Conservation (phyloP, 2,888 invertebrate species). For the Trachelus iudaicus region DNA sequence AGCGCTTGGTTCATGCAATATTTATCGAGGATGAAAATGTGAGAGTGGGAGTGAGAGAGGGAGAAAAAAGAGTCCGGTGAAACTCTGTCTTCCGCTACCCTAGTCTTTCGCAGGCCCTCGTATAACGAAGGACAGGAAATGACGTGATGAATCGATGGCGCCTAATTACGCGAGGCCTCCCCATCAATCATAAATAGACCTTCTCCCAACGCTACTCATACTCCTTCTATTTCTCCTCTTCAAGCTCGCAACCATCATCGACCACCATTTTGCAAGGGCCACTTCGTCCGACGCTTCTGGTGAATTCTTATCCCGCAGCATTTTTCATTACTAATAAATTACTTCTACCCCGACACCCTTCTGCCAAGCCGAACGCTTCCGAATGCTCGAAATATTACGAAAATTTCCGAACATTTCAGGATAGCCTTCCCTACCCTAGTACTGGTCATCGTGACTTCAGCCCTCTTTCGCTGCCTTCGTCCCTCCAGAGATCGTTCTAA, state of each 20-base stretch:
- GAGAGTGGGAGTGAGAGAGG: neutral
- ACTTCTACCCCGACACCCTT: conserved; percentile 5
- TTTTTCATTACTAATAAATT: neutral
- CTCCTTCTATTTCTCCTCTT: neutral
- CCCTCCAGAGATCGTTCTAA: neutral
- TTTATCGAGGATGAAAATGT: neutral
- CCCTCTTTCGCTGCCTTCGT: neutral
- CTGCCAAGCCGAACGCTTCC: conserved; percentile 4
- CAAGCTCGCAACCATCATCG: neutral
- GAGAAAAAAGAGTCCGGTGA: neutral
- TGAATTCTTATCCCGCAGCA: neutral
- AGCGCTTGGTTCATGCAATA: conserved; percentile 4
- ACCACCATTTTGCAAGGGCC: neutral
- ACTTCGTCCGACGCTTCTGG: neutral
- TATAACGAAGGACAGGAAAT: conserved; percentile 26
- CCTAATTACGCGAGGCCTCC: conserved; percentile 28
- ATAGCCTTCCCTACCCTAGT: conserved; percentile 1
- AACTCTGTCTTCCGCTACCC: neutral
- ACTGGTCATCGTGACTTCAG: neutral
- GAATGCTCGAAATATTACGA: conserved; percentile 29
- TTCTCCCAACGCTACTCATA: neutral
- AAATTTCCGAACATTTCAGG: conserved; percentile 25
- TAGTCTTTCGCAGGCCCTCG: neutral
- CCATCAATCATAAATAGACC: conserved; percentile 27
- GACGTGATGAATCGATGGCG: conserved; percentile 29